These are phyloP conservation scores for Oceanodroma leucorhoa DNA, from an alignment of 2,797 vertebrate species.

Conservation along the genomic window DNA sequence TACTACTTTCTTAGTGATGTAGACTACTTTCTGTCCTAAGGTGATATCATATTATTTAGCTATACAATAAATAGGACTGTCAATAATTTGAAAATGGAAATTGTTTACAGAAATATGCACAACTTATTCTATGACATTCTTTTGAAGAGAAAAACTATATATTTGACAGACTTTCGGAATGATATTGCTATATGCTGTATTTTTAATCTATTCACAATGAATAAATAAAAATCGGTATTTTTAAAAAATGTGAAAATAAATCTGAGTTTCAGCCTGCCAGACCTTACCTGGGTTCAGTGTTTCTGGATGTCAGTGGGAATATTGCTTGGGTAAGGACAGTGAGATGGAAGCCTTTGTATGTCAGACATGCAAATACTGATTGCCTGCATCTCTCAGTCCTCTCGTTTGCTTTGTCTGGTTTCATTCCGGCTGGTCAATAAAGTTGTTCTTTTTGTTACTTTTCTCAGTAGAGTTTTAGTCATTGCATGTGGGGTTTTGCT, in stretches of 20 bases:
- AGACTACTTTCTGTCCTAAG: not conserved
- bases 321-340: not conserved
- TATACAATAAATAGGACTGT: not conserved
- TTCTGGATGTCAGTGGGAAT: not conserved
- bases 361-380: not conserved
- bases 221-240: slow-evolving; percentile 52
- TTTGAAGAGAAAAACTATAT: not conserved
- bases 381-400: not conserved
- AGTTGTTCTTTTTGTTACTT: not conserved
- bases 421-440: slow-evolving; percentile 25
- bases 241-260: not conserved
- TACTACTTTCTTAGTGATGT: not conserved
- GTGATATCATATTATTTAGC: not conserved
- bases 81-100: not conserved
- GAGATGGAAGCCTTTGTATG: not conserved
- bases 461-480: not conserved
- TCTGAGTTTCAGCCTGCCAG: not conserved
- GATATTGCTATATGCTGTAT: slow-evolving; percentile 12
- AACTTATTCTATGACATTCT: not conserved
- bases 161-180: not conserved
- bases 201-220: slow-evolving; percentile 61
- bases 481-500: not conserved
- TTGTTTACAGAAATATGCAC: slow-evolving; percentile 35
- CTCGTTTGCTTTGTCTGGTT: not conserved
- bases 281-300: not conserved